phyloP scores from a whole-genome alignment of 2,888 invertebrate species.

The Fissipunctia ypsillon region DNA sequence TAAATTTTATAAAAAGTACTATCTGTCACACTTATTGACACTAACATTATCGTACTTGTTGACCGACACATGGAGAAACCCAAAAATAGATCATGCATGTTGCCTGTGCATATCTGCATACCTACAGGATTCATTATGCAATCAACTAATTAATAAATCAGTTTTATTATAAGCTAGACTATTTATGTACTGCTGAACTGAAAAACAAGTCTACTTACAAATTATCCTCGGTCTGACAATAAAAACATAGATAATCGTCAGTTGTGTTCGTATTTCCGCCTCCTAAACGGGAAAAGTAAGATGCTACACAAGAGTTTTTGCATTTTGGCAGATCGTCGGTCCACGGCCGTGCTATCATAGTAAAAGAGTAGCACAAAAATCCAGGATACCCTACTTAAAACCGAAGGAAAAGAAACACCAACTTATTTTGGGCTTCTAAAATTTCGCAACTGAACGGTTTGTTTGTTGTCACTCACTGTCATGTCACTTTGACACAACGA shows the following conservation, averaged over 20 bases:
- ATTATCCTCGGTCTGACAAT: constrained; percentile 94
- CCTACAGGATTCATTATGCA: background rate
- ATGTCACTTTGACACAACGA: background rate
- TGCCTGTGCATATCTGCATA: background rate
- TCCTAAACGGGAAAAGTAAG: constrained; percentile 91
- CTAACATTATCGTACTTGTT: background rate
- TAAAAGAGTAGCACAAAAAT: constrained; percentile 48
- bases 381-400: constrained; percentile 25
- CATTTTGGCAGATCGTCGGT: constrained; percentile 97
- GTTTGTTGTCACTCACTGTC: constrained; percentile 20
- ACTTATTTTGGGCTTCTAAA: constrained; percentile 46
- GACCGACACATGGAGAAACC: constrained; percentile 17
- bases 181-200: background rate
- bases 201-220: constrained; percentile 85
- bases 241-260: constrained; percentile 93
- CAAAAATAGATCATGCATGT: constrained; percentile 26
- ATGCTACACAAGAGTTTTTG: constrained; percentile 94
- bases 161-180: background rate
- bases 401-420: constrained; percentile 1
- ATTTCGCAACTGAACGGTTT: constrained; percentile 35
- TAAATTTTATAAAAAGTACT: too few species aligned
- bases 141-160: background rate
- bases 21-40: background rate
- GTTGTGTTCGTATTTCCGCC: constrained; percentile 79
- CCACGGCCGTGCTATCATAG: constrained; percentile 91